Conservation (phyloP, 2,888 invertebrate genomes). For the Athalia rosae region DNA sequence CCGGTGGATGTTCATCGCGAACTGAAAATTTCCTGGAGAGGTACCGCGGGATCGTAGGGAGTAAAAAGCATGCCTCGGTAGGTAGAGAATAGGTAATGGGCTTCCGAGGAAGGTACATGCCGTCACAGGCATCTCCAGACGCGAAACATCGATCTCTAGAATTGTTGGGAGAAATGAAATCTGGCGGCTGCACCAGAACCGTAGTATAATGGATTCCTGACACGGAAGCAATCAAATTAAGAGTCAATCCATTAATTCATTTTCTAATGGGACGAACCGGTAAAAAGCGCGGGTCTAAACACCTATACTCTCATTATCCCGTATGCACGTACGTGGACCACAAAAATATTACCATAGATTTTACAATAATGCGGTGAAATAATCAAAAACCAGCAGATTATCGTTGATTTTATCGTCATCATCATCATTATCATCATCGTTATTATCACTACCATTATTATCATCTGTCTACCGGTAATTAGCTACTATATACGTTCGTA, state of each 20-base stretch:
- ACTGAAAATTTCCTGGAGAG: neutral
- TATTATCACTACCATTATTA: too few relatives aligned
- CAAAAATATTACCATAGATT: too few relatives aligned
- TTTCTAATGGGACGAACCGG: neutral
- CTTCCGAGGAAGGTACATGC: conserved; percentile 58
- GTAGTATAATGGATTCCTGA: conserved; percentile 58
- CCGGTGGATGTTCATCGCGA: too few relatives aligned
- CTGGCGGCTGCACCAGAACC: conserved; percentile 46
- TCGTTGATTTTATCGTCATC: too few relatives aligned
- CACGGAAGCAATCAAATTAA: conserved; percentile 58
- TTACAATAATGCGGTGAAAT: too few relatives aligned
- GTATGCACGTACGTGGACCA: too few relatives aligned
- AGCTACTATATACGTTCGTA: too few relatives aligned
- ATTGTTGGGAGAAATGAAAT: conserved; percentile 49
- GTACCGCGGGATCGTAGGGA: neutral
- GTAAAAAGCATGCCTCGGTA: neutral
- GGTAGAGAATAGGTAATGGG: conserved; percentile 6
- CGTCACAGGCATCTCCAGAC: conserved; percentile 63
- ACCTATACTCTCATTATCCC: too few relatives aligned
- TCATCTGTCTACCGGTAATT: too few relatives aligned
- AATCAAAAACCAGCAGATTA: too few relatives aligned
- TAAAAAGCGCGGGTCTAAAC: too few relatives aligned
- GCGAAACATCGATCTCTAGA: conserved; percentile 68
- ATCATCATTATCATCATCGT: too few relatives aligned
- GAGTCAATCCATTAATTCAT: conserved; percentile 40